Evolutionary conservation across 2,113 vertebrate species (phyloP), one percentile per base, ranked within the genome.

Genomic region (Dolichallabes microphthalmus): DNA sequence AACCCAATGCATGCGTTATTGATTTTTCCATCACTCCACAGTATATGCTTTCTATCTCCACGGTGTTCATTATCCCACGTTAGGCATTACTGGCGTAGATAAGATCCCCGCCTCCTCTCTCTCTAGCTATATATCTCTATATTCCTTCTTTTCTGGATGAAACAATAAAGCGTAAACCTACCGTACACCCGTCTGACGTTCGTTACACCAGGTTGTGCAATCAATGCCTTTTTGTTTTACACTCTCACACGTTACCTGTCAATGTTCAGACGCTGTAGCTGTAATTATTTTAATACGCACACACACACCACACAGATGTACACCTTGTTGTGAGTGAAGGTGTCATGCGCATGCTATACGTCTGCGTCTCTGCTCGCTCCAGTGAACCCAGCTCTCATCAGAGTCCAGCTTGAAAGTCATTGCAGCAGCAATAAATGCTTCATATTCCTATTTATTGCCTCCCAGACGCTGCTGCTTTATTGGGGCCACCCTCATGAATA

Each of bases 381-480:
- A 89, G 87, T 92, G 92, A 90, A 91, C 88, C 87, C 69, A 81
- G 82, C 89, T 66, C 90, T 94, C 93, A 94, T 94, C 91, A 93
- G 93, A 93, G 92, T 92, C 90, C 92, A 85, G 92, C 92, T 94
- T 89, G 87, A 92, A 93, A 95, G 94, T 94, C 90, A 93, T 92
- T 88, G 88, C 87, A 22, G 89, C 89, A 91, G 90, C 92, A 94
- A 93, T 91, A 93, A 92, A 94, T 87, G 93, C 93, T 92, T 94
- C 92, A 94, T 92, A 93, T 92, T 94, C 92, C 93, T 93, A 93
- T 94, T 94, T 94, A 92, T 92, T 94, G 91, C 93, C 92, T 92
- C 87, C 89, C 86, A 89, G 73, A 87, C 83, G 83, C 87, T 78
- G 81, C 74, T 78, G 87, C 85, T 88, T 91, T 92, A 91, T 91